Conservation (phyloP, 2,797 vertebrate species). For the Sardinella longiceps region DNA sequence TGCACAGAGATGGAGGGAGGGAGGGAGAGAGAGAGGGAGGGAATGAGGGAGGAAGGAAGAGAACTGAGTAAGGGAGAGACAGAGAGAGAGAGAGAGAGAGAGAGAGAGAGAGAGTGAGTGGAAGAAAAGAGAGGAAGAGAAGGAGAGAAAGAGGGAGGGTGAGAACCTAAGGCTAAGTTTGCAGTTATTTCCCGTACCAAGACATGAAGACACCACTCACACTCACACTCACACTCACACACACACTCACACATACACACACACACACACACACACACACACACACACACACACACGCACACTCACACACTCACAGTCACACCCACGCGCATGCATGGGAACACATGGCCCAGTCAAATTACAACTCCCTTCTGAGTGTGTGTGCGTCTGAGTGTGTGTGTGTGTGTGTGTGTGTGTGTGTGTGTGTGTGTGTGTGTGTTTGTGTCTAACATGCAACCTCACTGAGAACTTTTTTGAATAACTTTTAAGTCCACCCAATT, state of each 20-base stretch:
- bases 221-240: too few species aligned
- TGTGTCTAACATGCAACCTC: too few species aligned
- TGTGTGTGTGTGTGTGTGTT: background rate
- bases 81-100: background rate
- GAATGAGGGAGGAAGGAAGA: background rate
- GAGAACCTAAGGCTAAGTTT: slow-evolving; percentile 32
- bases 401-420: background rate
- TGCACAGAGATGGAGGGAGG: background rate
- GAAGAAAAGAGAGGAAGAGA: background rate
- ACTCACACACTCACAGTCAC: too few species aligned
- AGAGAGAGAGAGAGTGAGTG: background rate
- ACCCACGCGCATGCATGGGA: slow-evolving; percentile 21
- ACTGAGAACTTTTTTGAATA: too few species aligned
- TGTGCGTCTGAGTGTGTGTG: background rate
- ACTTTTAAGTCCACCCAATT: too few species aligned
- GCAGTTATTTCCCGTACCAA: background rate
- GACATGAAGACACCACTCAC: slow-evolving; percentile 28
- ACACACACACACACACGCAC: too few species aligned
- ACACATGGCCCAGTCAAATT: background rate
- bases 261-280: too few species aligned
- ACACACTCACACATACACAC: too few species aligned
- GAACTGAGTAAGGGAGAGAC: background rate
- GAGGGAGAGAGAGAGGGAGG: background rate
- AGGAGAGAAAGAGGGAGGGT: background rate
- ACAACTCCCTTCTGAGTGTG: background rate